Percentiles rank a stretch among this genome's conserved stretches.
phyloP scores from a whole-genome alignment of 30 jellyfish, hydroid and myxozoan species.

The Aurelia aurita complex sp. Pacific region DNA sequence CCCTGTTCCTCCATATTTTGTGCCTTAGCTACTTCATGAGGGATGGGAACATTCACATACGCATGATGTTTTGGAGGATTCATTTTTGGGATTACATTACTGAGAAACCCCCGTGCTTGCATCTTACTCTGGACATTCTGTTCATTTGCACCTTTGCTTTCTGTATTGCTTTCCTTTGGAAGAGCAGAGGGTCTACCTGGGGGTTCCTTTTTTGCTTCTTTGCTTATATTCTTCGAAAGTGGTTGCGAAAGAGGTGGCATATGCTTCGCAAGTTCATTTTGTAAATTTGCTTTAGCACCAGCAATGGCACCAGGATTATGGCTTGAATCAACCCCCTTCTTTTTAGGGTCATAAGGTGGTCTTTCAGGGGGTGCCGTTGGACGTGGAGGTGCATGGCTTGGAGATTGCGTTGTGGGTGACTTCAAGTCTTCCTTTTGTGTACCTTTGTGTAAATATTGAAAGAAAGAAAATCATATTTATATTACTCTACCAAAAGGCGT shows the following conservation, averaged over 20 bases:
- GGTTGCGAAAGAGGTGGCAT: constrained; percentile 6
- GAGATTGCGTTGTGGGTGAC: too few species aligned
- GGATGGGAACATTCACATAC: too few species aligned
- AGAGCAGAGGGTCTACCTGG: constrained; percentile 28
- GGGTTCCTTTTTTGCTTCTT: constrained; percentile 1
- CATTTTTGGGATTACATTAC: constrained; percentile 10
- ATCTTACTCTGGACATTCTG: background rate
- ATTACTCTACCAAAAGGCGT: too few species aligned
- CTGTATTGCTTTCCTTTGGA: constrained; percentile 8
- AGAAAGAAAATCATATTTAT: too few species aligned
- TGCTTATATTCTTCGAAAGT: background rate
- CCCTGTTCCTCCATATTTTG: background rate
- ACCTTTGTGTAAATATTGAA: too few species aligned
- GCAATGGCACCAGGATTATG: background rate
- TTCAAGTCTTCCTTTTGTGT: too few species aligned
- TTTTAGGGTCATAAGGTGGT: background rate
- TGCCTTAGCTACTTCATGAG: too few species aligned
- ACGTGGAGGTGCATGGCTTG: constrained; percentile 25
- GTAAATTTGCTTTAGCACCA: background rate
- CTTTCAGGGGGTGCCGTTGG: constrained; percentile 37
- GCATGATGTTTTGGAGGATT: background rate
- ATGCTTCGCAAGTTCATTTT: background rate
- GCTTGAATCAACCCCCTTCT: background rate
- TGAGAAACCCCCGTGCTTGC: constrained; percentile 58
- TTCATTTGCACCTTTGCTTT: background rate